These are phyloP conservation scores for Kuschelorhynchus macadamiae DNA, from an alignment of 2,888 invertebrate genomes.

Conservation along the genomic window DNA sequence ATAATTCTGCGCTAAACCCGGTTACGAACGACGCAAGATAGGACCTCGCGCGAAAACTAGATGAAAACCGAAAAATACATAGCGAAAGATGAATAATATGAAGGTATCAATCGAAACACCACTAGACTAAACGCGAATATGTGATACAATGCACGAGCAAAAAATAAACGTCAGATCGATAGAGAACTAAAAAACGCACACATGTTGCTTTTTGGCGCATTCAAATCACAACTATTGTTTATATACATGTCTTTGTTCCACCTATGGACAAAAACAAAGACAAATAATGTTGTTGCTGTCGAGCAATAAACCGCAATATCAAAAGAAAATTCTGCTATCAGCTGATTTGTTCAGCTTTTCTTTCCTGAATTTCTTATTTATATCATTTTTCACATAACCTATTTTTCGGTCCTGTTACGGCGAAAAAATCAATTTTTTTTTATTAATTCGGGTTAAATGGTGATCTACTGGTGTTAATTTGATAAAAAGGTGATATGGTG, in stretches of 20 bases:
- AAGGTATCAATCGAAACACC: conserved; percentile 3
- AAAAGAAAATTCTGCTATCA: conserved; percentile 13
- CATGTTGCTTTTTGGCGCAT: conserved; percentile 61
- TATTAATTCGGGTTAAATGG: conserved; percentile 8
- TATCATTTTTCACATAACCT: conserved; percentile 9
- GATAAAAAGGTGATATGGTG: conserved; percentile 58
- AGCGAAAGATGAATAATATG: background rate
- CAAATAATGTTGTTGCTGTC: background rate
- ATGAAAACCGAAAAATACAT: conserved; percentile 17
- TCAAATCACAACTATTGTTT: conserved; percentile 49
- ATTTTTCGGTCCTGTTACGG: conserved; percentile 3
- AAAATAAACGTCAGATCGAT: conserved; percentile 59
- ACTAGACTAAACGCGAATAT: conserved; percentile 19
- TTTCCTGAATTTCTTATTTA: background rate
- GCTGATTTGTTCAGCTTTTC: conserved; percentile 17
- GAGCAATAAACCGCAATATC: background rate
- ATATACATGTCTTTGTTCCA: conserved; percentile 33
- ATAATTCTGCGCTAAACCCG: conserved; percentile 45
- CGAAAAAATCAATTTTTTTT: conserved; percentile 21
- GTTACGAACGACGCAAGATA: conserved; percentile 39
- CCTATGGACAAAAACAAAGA: conserved; percentile 19
- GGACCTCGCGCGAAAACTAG: conserved; percentile 27
- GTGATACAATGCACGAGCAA: conserved; percentile 39
- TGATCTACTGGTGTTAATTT: background rate
- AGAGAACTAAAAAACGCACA: conserved; percentile 58